Evolutionary conservation across 2,113 vertebrate genomes (phyloP).

Genomic region (Clarias batrachus): DNA sequence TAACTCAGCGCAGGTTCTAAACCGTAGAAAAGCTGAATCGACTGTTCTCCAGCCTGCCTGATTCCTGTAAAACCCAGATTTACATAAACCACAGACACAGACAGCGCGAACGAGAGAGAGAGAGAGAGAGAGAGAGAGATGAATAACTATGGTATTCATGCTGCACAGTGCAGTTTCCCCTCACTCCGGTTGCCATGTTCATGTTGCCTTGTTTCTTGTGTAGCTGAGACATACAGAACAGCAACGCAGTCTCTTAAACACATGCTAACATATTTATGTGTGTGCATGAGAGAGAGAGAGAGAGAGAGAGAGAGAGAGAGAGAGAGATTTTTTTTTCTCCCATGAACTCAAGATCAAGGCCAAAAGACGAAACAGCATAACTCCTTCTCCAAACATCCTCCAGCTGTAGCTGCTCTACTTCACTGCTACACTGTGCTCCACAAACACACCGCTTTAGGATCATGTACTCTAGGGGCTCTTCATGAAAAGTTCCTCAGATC

Average conservation of each 20-base stretch:
- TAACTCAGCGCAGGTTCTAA: constrained; percentile 30
- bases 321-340: not conserved
- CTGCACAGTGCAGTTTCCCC: not conserved
- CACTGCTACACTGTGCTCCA: not conserved
- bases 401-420: not conserved
- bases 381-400: not conserved
- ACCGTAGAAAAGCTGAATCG: constrained; percentile 31
- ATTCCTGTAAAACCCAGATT: constrained; percentile 27
- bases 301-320: too few relatives aligned
- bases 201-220: not conserved
- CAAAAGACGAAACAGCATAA: not conserved
- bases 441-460: not conserved
- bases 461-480: not conserved
- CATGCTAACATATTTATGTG: not conserved
- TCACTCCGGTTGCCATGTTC: constrained; percentile 16
- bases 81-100: constrained; percentile 43
- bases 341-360: not conserved
- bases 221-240: constrained; percentile 11
- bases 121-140: not conserved
- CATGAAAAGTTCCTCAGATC: not conserved
- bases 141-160: not conserved
- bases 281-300: not conserved
- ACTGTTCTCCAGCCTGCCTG: constrained; percentile 23
- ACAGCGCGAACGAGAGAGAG: not conserved
- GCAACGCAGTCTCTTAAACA: not conserved